Conservation (phyloP, 2,113 vertebrate species). For the Pteropus alecto region DNA sequence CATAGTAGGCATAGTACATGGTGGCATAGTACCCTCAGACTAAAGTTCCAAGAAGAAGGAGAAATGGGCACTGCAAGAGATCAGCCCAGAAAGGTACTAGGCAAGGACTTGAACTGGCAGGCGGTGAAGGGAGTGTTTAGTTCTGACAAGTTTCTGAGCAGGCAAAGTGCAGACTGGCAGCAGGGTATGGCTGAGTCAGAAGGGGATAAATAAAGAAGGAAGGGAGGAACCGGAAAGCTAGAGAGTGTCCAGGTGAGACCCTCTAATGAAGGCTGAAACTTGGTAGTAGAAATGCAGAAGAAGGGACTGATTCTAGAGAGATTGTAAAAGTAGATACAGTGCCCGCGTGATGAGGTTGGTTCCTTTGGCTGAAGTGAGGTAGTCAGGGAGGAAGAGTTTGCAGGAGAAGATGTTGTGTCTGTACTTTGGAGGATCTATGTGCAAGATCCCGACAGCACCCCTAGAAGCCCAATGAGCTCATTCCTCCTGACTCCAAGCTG, state of each 20-base stretch:
- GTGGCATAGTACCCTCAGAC: not conserved
- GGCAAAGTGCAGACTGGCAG: not conserved
- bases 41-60: not conserved
- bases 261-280: not conserved
- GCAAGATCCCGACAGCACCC: not conserved
- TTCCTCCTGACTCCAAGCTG: not conserved
- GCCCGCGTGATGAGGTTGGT: not conserved
- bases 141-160: conserved; percentile 22
- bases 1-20: no score
- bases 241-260: not conserved
- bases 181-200: not conserved
- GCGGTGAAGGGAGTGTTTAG: not conserved
- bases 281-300: conserved; percentile 55
- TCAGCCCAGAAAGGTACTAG: not conserved
- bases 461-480: not conserved
- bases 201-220: not conserved
- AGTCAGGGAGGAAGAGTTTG: not conserved
- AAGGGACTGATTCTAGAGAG: not conserved
- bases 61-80: not conserved
- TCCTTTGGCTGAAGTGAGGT: not conserved
- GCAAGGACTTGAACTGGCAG: not conserved
- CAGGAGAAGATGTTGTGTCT: not conserved
- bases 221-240: not conserved
- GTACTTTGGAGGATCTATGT: not conserved
- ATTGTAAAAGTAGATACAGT: not conserved